Conservation (phyloP, 2,797 vertebrate genomes). For the Cyclopterus lumpus region DNA sequence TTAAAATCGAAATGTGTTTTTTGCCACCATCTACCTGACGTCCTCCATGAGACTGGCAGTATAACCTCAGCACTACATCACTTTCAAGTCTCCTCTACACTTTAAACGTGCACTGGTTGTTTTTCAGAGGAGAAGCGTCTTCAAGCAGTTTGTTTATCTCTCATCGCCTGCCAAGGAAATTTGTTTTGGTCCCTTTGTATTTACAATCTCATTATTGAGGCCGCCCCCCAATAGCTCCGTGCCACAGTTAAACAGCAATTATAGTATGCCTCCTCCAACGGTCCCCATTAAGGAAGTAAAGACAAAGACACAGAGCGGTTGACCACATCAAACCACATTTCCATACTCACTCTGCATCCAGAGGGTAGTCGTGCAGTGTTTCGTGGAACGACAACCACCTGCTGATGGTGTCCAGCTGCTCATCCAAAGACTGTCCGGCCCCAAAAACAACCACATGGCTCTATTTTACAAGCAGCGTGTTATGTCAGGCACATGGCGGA, state of each 20-base stretch:
- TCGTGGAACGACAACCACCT: background rate
- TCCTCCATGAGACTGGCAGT: background rate
- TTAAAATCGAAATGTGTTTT: background rate
- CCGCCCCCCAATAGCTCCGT: background rate
- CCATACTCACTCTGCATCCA: conserved; percentile 1
- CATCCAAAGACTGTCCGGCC: background rate
- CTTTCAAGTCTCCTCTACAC: background rate
- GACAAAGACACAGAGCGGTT: background rate
- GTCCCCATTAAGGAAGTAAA: background rate
- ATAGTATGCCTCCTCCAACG: background rate
- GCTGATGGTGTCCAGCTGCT: background rate
- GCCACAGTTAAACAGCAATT: conserved; percentile 5
- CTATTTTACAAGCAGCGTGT: background rate
- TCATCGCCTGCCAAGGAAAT: background rate
- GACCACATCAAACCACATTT: background rate
- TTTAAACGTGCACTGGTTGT: background rate
- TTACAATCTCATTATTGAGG: background rate
- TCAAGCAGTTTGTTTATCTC: background rate
- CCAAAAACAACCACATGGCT: background rate
- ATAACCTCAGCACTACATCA: background rate
- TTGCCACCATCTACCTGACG: background rate
- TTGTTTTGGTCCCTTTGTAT: background rate
- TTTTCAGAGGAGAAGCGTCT: background rate
- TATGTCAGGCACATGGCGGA: background rate
- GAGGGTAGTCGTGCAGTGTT: background rate